phyloP scores from a whole-genome alignment of 2,113 vertebrate species.

The Chaenocephalus aceratus region DNA sequence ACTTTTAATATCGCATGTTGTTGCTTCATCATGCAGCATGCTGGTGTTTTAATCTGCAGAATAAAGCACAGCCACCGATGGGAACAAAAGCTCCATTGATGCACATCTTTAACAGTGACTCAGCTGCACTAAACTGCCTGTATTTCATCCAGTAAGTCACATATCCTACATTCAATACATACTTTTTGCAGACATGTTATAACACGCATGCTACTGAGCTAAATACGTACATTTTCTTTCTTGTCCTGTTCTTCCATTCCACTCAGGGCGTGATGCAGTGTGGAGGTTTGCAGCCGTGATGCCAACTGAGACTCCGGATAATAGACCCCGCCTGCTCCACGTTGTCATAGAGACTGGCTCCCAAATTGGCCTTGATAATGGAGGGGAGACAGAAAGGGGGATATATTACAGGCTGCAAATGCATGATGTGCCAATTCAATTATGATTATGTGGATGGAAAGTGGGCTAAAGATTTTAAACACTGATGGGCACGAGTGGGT shows the following conservation, averaged over 20 bases:
- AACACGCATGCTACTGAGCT: not conserved
- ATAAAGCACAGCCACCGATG: not conserved
- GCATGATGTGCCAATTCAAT: not conserved
- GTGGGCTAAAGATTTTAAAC: not conserved
- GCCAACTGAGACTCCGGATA: conserved; percentile 63
- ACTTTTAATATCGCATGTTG: not conserved
- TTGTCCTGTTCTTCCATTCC: conserved; percentile 80
- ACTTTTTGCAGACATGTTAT: not conserved
- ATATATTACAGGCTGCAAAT: not conserved
- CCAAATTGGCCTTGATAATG: conserved; percentile 21
- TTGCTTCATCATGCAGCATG: not conserved
- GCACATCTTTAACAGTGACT: conserved; percentile 44
- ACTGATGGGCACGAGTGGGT: no score
- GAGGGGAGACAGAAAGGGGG: not conserved
- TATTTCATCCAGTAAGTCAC: no score
- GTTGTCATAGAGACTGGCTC: conserved; percentile 80
- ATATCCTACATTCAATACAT: not conserved
- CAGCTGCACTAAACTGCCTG: conserved; percentile 39
- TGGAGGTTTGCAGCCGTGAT: conserved; percentile 52
- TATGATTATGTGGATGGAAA: not conserved
- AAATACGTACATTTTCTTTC: conserved; percentile 76
- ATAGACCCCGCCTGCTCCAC: conserved; percentile 71
- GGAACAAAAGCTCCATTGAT: conserved; percentile 69
- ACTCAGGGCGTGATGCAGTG: conserved; percentile 68
- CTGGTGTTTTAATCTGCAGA: not conserved